These are phyloP conservation scores for Paramormyrops hopkinsi DNA, from an alignment of 2,797 vertebrate species.

Conservation along the genomic window DNA sequence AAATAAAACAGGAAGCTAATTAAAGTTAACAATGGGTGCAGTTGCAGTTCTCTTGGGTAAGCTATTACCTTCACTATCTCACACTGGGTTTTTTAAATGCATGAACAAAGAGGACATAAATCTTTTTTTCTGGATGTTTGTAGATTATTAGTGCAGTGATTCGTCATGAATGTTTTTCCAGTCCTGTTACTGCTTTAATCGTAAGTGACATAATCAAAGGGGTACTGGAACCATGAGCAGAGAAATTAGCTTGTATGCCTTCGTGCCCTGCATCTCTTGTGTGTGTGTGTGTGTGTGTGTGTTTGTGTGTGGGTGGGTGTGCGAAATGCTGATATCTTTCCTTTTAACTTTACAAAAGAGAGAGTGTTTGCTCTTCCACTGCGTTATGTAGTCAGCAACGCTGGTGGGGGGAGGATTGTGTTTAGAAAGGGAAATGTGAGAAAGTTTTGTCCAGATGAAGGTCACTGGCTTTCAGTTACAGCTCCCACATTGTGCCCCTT, in stretches of 20 bases:
- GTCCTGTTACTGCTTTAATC: background rate
- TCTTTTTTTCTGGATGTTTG: slow-evolving; percentile 17
- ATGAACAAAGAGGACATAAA: slow-evolving; percentile 11
- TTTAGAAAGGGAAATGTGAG: background rate
- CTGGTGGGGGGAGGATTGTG: background rate
- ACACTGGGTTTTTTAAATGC: background rate
- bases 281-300: background rate
- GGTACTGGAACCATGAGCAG: background rate
- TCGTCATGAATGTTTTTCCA: background rate
- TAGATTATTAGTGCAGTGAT: slow-evolving; percentile 7
- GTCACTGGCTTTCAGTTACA: background rate
- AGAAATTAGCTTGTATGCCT: background rate
- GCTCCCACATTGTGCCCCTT: background rate
- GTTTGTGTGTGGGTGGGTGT: background rate
- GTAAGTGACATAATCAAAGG: slow-evolving; percentile 4
- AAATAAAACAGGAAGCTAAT: slow-evolving; percentile 22
- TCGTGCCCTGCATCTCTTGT: background rate
- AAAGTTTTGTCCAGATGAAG: background rate
- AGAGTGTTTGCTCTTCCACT: background rate
- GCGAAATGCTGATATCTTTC: background rate
- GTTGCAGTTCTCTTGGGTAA: background rate
- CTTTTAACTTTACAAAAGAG: background rate
- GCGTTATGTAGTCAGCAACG: background rate
- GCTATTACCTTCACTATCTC: background rate
- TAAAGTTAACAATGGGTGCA: slow-evolving; percentile 20